Evolutionary conservation across 2,113 vertebrate genomes (phyloP).

Genomic region (Spilogale gracilis): DNA sequence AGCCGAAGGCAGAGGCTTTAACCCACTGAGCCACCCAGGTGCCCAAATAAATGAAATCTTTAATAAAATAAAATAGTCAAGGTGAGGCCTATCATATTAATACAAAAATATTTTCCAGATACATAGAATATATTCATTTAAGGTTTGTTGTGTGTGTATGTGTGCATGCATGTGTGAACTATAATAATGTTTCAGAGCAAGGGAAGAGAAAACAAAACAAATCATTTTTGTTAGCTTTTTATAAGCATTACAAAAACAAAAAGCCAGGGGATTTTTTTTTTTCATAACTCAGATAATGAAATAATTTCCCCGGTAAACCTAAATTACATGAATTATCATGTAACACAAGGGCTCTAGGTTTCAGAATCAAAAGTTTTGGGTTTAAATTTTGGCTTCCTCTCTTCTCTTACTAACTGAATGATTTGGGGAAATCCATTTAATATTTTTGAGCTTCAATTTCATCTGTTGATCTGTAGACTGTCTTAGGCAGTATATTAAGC

Average conservation of each 20-base stretch:
- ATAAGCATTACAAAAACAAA: slow-evolving; percentile 36
- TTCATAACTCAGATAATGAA: slow-evolving; percentile 7
- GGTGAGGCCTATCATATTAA: slow-evolving; percentile 54
- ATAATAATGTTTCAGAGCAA: slow-evolving; percentile 48
- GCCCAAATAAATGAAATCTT: background rate
- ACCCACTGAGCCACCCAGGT: too few species aligned
- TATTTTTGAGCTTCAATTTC: background rate
- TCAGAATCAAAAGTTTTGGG: background rate
- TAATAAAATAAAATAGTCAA: slow-evolving; percentile 63
- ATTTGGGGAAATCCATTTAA: background rate
- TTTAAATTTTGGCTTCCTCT: background rate
- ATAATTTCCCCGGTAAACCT: slow-evolving; percentile 8
- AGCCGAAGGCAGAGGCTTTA: too few species aligned
- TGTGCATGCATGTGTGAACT: slow-evolving; percentile 1
- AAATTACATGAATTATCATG: background rate
- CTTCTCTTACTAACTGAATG: background rate
- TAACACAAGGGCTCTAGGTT: background rate
- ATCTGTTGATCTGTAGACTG: background rate
- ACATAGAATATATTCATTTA: background rate
- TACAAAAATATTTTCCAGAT: slow-evolving; percentile 70
- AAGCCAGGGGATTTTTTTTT: background rate
- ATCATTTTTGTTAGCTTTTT: slow-evolving; percentile 50
- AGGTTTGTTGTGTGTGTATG: background rate
- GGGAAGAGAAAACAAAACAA: background rate
- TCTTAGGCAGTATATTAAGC: background rate